These are phyloP conservation scores for Zootoca vivipara DNA, from an alignment of 2,113 vertebrate genomes.

Conservation along the genomic window DNA sequence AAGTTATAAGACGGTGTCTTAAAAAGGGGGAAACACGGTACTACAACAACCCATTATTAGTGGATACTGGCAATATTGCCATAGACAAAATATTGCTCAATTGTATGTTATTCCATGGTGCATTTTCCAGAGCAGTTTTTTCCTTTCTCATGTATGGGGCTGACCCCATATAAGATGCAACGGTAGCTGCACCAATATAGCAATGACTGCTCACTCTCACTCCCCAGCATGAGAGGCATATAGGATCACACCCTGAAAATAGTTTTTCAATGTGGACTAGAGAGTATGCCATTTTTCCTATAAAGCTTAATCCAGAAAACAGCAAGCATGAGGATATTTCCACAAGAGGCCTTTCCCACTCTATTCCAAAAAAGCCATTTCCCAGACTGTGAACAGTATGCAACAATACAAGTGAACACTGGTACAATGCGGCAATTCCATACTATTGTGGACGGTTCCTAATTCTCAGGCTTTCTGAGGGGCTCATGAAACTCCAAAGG, in stretches of 20 bases:
- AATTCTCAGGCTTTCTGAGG: not conserved
- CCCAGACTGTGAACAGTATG: not conserved
- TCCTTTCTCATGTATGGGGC: not conserved
- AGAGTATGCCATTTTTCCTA: not conserved
- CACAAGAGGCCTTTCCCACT: not conserved
- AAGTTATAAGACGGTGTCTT: too few species aligned
- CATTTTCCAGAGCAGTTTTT: not conserved
- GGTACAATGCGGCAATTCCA: not conserved
- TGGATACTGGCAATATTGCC: not conserved
- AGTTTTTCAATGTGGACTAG: not conserved
- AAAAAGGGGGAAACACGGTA: too few species aligned
- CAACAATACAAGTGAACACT: not conserved
- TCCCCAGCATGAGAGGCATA: not conserved
- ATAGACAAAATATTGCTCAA: not conserved
- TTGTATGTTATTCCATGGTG: too few species aligned
- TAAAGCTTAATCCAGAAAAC: not conserved
- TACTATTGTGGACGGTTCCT: not conserved
- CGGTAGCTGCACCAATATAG: not conserved
- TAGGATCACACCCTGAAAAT: not conserved
- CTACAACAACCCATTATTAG: not conserved
- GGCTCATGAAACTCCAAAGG: not conserved
- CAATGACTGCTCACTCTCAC: too few species aligned
- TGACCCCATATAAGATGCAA: not conserved
- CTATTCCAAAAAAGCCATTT: not conserved
- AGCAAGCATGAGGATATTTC: not conserved